Evolutionary conservation across 2,888 invertebrate genomes (phyloP).

Genomic region (Meta bourneti): DNA sequence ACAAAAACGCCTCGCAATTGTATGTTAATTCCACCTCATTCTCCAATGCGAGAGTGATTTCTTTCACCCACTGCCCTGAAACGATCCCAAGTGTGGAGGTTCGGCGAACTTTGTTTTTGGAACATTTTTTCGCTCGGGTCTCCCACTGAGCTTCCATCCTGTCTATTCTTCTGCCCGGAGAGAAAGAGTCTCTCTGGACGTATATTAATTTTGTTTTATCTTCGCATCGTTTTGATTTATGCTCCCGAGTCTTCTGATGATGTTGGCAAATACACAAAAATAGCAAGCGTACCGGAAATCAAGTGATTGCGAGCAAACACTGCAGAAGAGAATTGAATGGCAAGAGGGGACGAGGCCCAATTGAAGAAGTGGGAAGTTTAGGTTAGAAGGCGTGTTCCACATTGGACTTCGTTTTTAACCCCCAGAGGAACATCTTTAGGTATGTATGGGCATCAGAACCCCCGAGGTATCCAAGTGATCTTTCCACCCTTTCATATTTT

Average conservation of each 20-base stretch:
- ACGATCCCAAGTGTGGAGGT: not conserved
- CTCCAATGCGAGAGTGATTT: not conserved
- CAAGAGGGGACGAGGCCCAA: not conserved
- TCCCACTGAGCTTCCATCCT: constrained; percentile 43
- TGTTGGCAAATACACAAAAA: constrained; percentile 54
- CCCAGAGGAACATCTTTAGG: not conserved
- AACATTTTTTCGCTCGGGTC: not conserved
- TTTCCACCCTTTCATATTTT: not conserved
- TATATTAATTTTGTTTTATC: constrained; percentile 14
- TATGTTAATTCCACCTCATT: not conserved
- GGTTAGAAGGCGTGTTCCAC: not conserved
- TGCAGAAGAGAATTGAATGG: not conserved
- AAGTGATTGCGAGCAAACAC: constrained; percentile 51
- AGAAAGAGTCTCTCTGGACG: not conserved
- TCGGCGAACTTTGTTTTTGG: constrained; percentile 41
- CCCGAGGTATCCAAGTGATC: not conserved
- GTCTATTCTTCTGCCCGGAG: constrained; percentile 29
- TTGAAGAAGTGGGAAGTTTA: not conserved
- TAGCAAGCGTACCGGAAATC: constrained; percentile 43
- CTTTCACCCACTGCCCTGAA: not conserved
- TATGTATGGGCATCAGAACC: not conserved
- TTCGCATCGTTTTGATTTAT: not conserved
- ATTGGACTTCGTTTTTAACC: not conserved
- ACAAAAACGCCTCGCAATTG: not conserved
- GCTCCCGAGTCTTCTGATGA: constrained; percentile 15